phyloP scores from a whole-genome alignment of 2,113 vertebrate genomes.

The Ranitomeya imitator region DNA sequence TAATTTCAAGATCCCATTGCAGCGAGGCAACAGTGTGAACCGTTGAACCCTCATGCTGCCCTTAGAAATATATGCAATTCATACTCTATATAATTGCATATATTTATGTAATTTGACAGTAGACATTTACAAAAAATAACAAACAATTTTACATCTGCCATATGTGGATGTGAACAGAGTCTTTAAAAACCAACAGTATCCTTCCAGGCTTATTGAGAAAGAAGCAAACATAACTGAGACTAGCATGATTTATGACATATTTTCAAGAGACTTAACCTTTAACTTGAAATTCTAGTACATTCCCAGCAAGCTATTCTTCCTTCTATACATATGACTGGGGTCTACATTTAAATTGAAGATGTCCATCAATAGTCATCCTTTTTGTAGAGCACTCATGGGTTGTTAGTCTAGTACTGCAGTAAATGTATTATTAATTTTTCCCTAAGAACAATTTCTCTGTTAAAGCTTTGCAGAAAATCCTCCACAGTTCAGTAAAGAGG shows the following conservation, averaged over 20 bases:
- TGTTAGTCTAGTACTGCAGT: constrained; percentile 69
- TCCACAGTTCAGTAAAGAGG: constrained; percentile 64
- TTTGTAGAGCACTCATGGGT: constrained; percentile 70
- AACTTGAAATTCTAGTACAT: background rate
- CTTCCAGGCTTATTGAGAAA: background rate
- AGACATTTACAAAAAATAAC: background rate
- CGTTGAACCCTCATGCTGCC: background rate
- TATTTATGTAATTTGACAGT: background rate
- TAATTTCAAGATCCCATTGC: too few relatives aligned
- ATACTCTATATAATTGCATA: background rate
- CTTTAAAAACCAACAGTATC: background rate
- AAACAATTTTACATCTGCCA: too few relatives aligned
- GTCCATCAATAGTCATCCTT: constrained; percentile 61
- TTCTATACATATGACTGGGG: constrained; percentile 18
- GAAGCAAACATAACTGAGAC: constrained; percentile 1
- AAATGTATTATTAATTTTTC: constrained; percentile 74
- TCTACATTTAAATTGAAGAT: constrained; percentile 33
- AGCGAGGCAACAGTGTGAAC: too few relatives aligned
- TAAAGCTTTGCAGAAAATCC: constrained; percentile 65
- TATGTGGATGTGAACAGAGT: background rate
- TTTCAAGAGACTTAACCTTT: constrained; percentile 46
- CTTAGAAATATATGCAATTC: background rate
- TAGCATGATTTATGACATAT: constrained; percentile 36
- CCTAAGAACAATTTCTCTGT: constrained; percentile 64
- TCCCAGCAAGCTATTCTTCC: constrained; percentile 36